Evolutionary conservation across 1,140 invertebrate species (phyloP).

Genomic region (Hylaeus anthracinus): DNA sequence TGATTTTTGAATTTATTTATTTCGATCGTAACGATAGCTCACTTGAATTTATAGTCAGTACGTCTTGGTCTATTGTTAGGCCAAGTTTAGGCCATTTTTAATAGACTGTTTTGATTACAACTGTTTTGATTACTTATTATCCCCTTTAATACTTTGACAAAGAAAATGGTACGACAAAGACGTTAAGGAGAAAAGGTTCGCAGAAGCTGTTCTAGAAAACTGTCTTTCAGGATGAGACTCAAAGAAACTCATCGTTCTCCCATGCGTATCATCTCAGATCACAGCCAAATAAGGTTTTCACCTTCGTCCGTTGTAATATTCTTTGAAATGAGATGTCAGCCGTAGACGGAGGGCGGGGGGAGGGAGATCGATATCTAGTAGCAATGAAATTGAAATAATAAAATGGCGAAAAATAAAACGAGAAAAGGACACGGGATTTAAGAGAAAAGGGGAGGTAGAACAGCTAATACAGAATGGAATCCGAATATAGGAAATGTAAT

Average conservation of each 20-base stretch:
- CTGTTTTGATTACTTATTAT: not conserved
- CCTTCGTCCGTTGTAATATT: not conserved
- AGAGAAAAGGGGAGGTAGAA: not conserved
- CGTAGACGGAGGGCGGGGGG: not conserved
- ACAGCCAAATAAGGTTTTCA: not conserved
- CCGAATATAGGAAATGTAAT: not conserved
- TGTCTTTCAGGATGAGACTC: not conserved
- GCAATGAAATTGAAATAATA: slow-evolving; percentile 5
- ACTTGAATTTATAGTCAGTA: no score
- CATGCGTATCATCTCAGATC: not conserved
- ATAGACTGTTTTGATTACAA: no score
- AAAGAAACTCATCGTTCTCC: not conserved
- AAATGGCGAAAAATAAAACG: not conserved
- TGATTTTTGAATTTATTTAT: no score
- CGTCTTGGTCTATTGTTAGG: no score
- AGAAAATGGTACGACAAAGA: not conserved
- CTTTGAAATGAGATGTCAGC: not conserved
- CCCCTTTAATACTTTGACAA: not conserved
- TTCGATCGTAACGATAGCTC: no score
- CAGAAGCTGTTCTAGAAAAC: not conserved
- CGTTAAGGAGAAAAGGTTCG: not conserved
- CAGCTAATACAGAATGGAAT: not conserved
- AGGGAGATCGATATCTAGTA: not conserved
- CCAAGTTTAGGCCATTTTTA: no score
- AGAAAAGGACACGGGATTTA: not conserved